Conservation (phyloP, 2,888 invertebrate species). For the Sminthurides aquaticus region DNA sequence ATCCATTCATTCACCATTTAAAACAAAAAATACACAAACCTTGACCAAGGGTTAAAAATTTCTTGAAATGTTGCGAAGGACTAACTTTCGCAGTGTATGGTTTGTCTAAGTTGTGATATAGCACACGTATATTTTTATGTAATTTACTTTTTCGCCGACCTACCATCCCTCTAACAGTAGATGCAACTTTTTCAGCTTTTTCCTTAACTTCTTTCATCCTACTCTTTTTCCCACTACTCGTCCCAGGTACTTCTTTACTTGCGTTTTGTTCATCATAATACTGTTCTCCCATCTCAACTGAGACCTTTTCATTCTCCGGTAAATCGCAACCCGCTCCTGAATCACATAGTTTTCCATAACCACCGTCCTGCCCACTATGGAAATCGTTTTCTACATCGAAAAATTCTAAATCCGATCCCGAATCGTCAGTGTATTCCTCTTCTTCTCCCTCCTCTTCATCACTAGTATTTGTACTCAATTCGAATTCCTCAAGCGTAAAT, state of each 20-base stretch:
- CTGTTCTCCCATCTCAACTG: slow-evolving; percentile 33
- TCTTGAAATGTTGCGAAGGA: slow-evolving; percentile 40
- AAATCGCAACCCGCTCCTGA: slow-evolving; percentile 15
- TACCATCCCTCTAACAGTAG: slow-evolving; percentile 39
- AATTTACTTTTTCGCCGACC: slow-evolving; percentile 32
- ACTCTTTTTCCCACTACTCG: slow-evolving; percentile 17
- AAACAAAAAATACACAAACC: slow-evolving; percentile 17
- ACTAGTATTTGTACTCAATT: slow-evolving; percentile 38
- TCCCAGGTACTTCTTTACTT: slow-evolving; percentile 17
- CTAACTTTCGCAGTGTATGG: slow-evolving; percentile 41
- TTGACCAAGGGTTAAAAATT: slow-evolving; percentile 42
- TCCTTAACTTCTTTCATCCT: slow-evolving; percentile 31
- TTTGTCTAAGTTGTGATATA: slow-evolving; percentile 43
- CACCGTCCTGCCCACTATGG: slow-evolving; percentile 3
- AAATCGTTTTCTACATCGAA: slow-evolving; percentile 33
- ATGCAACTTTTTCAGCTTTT: slow-evolving; percentile 37
- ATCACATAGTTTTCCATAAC: neutral
- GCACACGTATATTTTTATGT: slow-evolving; percentile 35
- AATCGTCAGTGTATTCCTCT: slow-evolving; percentile 27
- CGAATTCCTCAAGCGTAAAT: slow-evolving; percentile 42
- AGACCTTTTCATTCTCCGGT: slow-evolving; percentile 42
- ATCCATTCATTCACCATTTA: too few relatives aligned
- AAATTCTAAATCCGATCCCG: slow-evolving; percentile 41
- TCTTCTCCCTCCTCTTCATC: slow-evolving; percentile 37
- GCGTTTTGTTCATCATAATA: neutral